Evolutionary conservation across 2,113 vertebrate genomes (phyloP), one percentile per base, ranked within the genome.

Genomic region (Apteryx owenii): DNA sequence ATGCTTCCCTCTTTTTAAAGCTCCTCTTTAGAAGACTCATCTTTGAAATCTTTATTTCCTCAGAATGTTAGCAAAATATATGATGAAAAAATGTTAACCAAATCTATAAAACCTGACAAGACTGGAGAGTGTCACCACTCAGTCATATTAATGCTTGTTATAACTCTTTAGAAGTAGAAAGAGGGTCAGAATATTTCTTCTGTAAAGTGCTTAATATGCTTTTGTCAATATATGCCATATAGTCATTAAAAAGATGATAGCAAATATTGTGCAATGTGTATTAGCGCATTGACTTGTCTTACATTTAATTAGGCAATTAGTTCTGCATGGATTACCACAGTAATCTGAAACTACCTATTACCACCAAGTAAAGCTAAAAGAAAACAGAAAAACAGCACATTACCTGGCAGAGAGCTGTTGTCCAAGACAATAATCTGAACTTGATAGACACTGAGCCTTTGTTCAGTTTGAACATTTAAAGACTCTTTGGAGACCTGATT

Each of bases 381-480:
- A 48, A 85, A 92, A 91, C 26, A 96, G 46, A 91, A 97, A 96
- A 95, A 6, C 70, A 48, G 51, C 85, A 91, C 86, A 82, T 92
- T 98, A 98, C 97, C 97, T 97, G 88, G 69, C 60, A 96, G 76
- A 92, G 44, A 94, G 90, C 66, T 83, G 84, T 72, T 92, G 93
- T 96, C 93, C 92, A 85, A 95, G 83, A 92, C 81, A 96, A 91
- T 93, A 96, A 95, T 77, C 44, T 31, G 84, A 89, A 94, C 70
- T 89, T 88, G 76, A 51, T 14, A 94, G 75, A 69, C 65, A 78
- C 13, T 75, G 69, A 96, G 86, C 48, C 84, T 93, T 96, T 93
- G 94, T 91, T 95, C 83, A 89, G 91, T 90, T 73, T 87, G 91
- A 95, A 91, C 89, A 93, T 96, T 97, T 98, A 97, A 98, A 97